Evolutionary conservation across 2,888 invertebrate species (phyloP).

Genomic region (Nemoura dubitans): DNA sequence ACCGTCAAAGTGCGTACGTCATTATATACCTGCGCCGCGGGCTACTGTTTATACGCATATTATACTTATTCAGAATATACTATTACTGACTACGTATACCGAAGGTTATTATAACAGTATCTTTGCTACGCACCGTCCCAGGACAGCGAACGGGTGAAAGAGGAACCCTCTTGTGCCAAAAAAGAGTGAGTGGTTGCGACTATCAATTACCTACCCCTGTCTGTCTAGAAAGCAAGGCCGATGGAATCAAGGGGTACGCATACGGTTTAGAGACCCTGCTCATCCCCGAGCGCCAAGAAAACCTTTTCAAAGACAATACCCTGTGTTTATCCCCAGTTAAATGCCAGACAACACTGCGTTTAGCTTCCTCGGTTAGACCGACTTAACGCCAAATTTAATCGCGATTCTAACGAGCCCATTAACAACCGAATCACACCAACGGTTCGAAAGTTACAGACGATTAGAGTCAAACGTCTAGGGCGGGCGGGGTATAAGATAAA

Average conservation of each 20-base stretch:
- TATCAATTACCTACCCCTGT: neutral
- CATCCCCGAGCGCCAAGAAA: neutral
- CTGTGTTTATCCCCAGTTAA: neutral
- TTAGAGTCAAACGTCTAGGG: neutral
- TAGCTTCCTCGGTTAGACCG: neutral
- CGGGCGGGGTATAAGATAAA: neutral
- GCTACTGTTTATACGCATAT: neutral
- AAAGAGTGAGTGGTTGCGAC: neutral
- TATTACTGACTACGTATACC: neutral
- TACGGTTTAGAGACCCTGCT: neutral
- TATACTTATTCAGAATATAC: neutral
- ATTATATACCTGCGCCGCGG: conserved; percentile 16
- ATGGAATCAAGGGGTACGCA: neutral
- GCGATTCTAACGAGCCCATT: neutral
- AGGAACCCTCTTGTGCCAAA: neutral
- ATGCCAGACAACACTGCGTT: neutral
- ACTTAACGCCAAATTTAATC: neutral
- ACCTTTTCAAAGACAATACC: neutral
- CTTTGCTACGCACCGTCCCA: neutral
- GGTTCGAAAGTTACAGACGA: neutral
- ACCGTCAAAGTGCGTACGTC: conserved; percentile 9
- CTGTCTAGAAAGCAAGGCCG: neutral
- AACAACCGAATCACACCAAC: neutral
- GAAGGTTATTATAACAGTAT: no score
- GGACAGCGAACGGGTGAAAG: neutral